These are phyloP conservation scores for Centrocercus urophasianus DNA, from an alignment of 2,113 vertebrate genomes.

Conservation along the genomic window DNA sequence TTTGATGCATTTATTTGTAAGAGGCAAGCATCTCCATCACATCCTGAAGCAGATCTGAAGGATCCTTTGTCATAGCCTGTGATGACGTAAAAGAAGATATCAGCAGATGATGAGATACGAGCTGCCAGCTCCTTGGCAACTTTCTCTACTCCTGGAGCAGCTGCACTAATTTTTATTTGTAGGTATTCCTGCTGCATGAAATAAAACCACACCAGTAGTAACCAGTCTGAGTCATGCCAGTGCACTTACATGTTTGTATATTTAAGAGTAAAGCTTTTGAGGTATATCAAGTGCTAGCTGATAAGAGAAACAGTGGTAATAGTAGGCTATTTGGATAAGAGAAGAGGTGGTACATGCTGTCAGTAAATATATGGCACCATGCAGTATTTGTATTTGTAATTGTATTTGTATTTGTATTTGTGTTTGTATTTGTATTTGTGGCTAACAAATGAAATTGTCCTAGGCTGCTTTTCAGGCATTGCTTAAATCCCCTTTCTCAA, in stretches of 20 bases:
- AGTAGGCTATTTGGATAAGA: conserved; percentile 16
- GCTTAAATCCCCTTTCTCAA: neutral
- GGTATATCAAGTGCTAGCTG: neutral
- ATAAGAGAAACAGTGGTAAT: neutral
- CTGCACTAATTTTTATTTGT: neutral
- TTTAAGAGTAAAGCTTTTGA: neutral
- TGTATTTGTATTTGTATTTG: too few species aligned
- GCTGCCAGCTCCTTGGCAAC: neutral
- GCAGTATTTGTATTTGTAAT: too few species aligned
- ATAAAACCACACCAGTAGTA: neutral
- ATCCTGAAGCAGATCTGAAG: neutral
- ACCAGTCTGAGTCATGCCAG: conserved; percentile 3
- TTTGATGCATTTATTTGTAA: neutral
- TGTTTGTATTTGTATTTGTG: too few species aligned
- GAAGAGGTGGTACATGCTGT: neutral
- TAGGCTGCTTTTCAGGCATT: neutral
- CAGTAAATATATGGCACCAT: neutral
- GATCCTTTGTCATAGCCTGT: neutral
- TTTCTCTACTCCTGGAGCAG: neutral
- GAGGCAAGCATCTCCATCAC: neutral
- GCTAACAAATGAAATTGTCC: neutral
- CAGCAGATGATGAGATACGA: neutral
- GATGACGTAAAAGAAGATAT: neutral
- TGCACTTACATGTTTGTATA: neutral
- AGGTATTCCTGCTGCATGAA: neutral